These are phyloP conservation scores for Pterostichus madidus DNA, from an alignment of 2,888 invertebrate species.

Conservation along the genomic window DNA sequence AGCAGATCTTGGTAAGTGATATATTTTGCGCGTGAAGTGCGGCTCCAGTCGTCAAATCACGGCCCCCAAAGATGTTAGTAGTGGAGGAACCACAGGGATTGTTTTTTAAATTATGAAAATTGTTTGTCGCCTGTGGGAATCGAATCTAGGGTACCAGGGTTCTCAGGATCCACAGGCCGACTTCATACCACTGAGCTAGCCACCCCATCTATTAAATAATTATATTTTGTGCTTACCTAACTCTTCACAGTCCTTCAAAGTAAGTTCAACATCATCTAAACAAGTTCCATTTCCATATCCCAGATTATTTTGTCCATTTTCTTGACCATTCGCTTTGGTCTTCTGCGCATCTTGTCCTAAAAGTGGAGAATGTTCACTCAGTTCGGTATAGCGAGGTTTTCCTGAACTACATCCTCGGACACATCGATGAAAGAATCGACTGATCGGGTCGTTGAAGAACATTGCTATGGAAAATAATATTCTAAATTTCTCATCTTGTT, in stretches of 20 bases:
- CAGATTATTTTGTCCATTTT: constrained; percentile 66
- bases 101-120: too few species aligned
- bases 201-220: too few species aligned
- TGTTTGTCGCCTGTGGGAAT: too few species aligned
- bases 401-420: constrained; percentile 77
- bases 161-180: too few species aligned
- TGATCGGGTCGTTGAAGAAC: constrained; percentile 83
- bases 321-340: constrained; percentile 65
- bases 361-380: constrained; percentile 78
- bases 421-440: constrained; percentile 78
- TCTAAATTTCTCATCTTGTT: neutral
- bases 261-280: constrained; percentile 72
- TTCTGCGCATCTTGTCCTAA: constrained; percentile 70
- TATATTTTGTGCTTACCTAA: constrained; percentile 72
- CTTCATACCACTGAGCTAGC: too few species aligned
- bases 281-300: neutral
- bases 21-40: too few species aligned
- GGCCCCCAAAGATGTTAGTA: too few species aligned
- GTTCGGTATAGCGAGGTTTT: constrained; percentile 78
- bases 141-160: too few species aligned
- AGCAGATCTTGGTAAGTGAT: too few species aligned
- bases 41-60: too few species aligned
- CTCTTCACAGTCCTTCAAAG: constrained; percentile 76
- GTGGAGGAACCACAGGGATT: too few species aligned
- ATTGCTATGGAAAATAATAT: constrained; percentile 79